Conservation (phyloP, 2,797 vertebrate species). For the Phoxinus dragarum region DNA sequence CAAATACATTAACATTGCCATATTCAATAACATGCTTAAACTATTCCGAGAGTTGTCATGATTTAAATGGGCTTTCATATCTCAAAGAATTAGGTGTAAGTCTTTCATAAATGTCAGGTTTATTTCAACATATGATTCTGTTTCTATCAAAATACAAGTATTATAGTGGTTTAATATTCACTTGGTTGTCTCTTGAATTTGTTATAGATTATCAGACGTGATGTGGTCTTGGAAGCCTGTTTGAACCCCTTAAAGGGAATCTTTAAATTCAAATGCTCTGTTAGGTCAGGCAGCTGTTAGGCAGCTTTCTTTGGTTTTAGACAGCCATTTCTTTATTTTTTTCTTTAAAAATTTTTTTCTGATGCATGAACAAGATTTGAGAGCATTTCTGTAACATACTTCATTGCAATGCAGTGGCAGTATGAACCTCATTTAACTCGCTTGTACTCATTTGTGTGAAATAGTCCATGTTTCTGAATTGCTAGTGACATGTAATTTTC, state of each 20-base stretch:
- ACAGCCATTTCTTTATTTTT: neutral
- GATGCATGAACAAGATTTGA: neutral
- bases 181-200: neutral
- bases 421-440: neutral
- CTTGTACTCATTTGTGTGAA: slow-evolving; percentile 7
- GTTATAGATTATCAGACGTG: neutral
- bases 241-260: neutral
- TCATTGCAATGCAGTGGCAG: slow-evolving; percentile 6
- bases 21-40: no score
- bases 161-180: neutral
- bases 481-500: neutral
- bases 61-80: neutral
- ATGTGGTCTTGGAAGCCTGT: neutral
- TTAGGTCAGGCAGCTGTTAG: neutral
- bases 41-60: no score
- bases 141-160: neutral
- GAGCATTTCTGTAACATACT: neutral
- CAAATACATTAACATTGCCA: no score
- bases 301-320: neutral
- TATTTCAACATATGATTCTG: neutral
- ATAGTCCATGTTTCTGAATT: slow-evolving; percentile 21
- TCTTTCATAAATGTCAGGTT: neutral
- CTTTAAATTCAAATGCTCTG: neutral
- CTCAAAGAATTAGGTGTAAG: neutral
- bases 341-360: neutral